Evolutionary conservation across 2,797 vertebrate species (phyloP).

Genomic region (Graptemys geographica): DNA sequence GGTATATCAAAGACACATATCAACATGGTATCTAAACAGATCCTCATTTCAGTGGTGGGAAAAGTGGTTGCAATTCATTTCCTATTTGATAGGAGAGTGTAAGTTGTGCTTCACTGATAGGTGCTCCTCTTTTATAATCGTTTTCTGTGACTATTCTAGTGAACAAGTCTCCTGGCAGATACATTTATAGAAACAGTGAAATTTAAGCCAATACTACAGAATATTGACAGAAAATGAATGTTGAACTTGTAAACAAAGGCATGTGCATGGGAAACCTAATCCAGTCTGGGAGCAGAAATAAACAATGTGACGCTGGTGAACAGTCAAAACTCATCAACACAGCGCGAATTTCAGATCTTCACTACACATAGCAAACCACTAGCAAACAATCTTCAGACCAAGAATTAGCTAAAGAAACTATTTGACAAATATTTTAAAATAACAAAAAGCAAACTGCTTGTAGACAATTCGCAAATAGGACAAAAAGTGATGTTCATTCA

Average conservation of each 20-base stretch:
- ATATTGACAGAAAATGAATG: not conserved
- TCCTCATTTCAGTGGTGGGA: not conserved
- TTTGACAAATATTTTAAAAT: not conserved
- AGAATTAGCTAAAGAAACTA: not conserved
- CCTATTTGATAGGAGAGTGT: accelerated
- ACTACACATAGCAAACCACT: not conserved
- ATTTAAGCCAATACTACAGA: not conserved
- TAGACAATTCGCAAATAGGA: not conserved
- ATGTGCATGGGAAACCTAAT: not conserved
- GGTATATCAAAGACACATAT: not conserved
- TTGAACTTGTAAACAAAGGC: not conserved
- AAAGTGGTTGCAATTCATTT: not conserved
- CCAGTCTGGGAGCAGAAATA: not conserved
- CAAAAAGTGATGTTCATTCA: not conserved
- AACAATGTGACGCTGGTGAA: not conserved
- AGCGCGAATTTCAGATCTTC: not conserved
- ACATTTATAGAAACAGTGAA: not conserved
- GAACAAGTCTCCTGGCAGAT: not conserved
- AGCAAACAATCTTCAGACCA: not conserved
- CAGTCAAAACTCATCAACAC: not conserved
- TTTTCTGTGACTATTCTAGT: not conserved
- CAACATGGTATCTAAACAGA: accelerated
- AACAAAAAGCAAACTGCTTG: not conserved
- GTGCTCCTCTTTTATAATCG: not conserved
- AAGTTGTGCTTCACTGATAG: not conserved